A percentile compares a stretch with the other conserved stretches of the same genome.
Evolutionary conservation across 2,888 invertebrate genomes (phyloP).

Genomic region (Pyrgus malvae): DNA sequence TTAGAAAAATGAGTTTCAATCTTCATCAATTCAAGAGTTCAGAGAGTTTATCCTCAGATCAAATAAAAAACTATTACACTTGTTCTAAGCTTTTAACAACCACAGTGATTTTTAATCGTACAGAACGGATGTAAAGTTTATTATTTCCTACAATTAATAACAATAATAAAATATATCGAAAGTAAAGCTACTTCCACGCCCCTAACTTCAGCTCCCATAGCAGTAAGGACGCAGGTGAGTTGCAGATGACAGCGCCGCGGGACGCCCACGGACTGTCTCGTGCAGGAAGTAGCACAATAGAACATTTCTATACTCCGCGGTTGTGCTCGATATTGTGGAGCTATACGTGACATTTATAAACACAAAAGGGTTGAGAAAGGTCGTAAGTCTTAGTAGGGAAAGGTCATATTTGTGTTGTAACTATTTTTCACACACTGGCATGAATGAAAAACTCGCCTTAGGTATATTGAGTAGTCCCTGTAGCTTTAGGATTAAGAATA

Average conservation of each 20-base stretch:
- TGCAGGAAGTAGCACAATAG: conserved; percentile 2
- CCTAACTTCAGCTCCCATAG: background rate
- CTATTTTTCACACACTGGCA: too few species aligned
- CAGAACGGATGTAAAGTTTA: background rate
- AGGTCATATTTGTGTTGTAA: background rate
- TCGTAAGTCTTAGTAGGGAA: background rate
- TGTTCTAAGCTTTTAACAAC: too few species aligned
- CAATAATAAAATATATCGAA: background rate
- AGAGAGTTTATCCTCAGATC: too few species aligned
- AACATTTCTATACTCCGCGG: background rate
- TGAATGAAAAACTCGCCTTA: too few species aligned
- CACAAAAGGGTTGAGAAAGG: background rate
- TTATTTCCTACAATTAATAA: background rate
- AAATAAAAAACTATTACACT: too few species aligned
- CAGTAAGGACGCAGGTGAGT: background rate
- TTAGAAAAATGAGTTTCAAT: too few species aligned
- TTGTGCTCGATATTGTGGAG: background rate
- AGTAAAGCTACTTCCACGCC: conserved; percentile 33
- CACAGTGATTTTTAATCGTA: too few species aligned
- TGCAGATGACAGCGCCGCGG: conserved; percentile 11
- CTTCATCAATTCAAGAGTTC: too few species aligned
- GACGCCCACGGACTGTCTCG: conserved; percentile 4
- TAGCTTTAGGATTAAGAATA: too few species aligned
- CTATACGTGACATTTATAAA: background rate
- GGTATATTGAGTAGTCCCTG: too few species aligned